Conservation (phyloP, 2,888 invertebrate species). For the Cataglyphis livida region DNA sequence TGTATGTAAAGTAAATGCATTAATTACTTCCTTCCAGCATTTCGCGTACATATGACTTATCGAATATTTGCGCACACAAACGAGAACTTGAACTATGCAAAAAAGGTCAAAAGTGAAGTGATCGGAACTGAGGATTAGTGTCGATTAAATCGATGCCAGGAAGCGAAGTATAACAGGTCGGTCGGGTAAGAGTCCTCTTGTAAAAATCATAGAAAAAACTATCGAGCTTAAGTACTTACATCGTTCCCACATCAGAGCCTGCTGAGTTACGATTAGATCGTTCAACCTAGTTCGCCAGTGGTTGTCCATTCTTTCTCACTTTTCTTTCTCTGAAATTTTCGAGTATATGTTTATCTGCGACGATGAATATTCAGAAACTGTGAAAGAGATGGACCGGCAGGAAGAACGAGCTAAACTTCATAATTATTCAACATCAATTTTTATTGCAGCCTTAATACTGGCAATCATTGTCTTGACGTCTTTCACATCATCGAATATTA, state of each 20-base stretch:
- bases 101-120: slow-evolving; percentile 25
- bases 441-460: too few relatives aligned
- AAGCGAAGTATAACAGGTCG: slow-evolving; percentile 55
- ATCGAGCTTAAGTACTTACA: slow-evolving; percentile 79
- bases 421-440: not conserved
- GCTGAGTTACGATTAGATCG: slow-evolving; percentile 76
- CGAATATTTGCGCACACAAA: slow-evolving; percentile 14
- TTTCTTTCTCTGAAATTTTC: not conserved
- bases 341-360: not conserved
- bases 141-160: slow-evolving; percentile 59
- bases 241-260: slow-evolving; percentile 81
- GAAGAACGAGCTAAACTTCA: not conserved
- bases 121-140: slow-evolving; percentile 25
- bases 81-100: slow-evolving; percentile 59
- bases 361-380: not conserved
- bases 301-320: slow-evolving; percentile 1
- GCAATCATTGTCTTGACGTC: too few relatives aligned
- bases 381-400: not conserved
- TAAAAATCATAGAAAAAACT: slow-evolving; percentile 75
- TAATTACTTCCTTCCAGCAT: not conserved
- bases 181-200: slow-evolving; percentile 63
- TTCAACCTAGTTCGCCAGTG: slow-evolving; percentile 63
- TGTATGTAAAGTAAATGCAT: not conserved
- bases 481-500: too few relatives aligned
- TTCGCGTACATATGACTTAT: slow-evolving; percentile 2